phyloP scores from a whole-genome alignment of 1,140 invertebrate genomes.

The Drosophila ambigua region DNA sequence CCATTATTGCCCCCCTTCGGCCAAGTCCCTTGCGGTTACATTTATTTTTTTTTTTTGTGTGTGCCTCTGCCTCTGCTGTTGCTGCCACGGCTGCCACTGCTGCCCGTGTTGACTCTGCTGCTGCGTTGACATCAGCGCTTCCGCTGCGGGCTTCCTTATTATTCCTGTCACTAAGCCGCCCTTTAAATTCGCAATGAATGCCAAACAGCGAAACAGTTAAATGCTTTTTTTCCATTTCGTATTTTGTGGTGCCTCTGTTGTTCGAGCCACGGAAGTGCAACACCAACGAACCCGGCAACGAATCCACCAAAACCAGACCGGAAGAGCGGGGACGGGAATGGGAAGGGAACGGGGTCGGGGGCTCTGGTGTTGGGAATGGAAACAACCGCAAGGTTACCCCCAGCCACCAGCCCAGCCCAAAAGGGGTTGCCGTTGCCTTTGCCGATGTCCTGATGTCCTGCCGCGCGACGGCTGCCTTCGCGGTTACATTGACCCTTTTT shows the following conservation, averaged over 20 bases:
- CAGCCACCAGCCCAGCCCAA: conserved; percentile 10
- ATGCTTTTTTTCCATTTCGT: conserved; percentile 45
- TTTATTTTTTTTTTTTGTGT: conserved; percentile 36
- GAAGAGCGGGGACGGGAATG: conserved; percentile 28
- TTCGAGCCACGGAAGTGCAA: conserved; percentile 70
- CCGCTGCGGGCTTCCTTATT: conserved; percentile 78
- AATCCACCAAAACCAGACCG: conserved; percentile 34
- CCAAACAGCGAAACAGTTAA: conserved; percentile 78
- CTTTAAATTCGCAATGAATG: conserved; percentile 82
- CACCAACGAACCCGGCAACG: conserved; percentile 52
- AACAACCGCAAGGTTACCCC: conserved; percentile 58
- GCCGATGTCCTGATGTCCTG: conserved; percentile 30
- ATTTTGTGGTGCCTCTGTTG: conserved; percentile 35
- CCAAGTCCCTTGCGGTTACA: conserved; percentile 67
- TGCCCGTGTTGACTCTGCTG: conserved; percentile 23
- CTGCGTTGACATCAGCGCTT: conserved; percentile 77
- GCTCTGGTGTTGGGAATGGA: conserved; percentile 27
- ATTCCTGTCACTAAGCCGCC: conserved; percentile 81
- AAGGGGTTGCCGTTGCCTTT: conserved; percentile 32
- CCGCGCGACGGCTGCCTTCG: conserved; percentile 49
- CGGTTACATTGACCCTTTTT: conserved; percentile 41
- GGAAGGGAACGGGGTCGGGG: conserved; percentile 14
- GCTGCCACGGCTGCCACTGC: conserved; percentile 8
- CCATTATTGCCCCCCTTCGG: conserved; percentile 55
- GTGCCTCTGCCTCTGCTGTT: not conserved